Conservation (phyloP, 1,140 invertebrate genomes). For the Apis cerana region DNA sequence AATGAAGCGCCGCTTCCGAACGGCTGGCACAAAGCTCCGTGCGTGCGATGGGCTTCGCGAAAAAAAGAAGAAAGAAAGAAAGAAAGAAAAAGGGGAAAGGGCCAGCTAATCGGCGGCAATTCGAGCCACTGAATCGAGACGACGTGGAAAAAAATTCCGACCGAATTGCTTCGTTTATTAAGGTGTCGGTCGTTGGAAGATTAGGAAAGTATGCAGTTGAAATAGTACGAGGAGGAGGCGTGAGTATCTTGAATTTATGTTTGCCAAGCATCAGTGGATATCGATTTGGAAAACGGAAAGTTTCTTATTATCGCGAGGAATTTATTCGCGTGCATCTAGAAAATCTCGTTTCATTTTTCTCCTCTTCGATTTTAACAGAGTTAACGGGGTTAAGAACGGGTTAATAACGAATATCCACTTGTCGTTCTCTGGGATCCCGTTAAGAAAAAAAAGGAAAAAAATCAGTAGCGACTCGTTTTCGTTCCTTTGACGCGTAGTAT, state of each 20-base stretch:
- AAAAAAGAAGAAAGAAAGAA: not conserved
- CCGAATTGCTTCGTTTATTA: conserved; percentile 13
- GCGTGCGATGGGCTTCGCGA: not conserved
- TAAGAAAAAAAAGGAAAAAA: not conserved
- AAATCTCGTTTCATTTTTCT: no score
- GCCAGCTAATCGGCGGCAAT: conserved; percentile 29
- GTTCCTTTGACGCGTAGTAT: conserved; percentile 22
- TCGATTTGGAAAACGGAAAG: no score
- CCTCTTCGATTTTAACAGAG: no score
- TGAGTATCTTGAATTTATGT: no score
- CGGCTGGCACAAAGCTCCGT: not conserved
- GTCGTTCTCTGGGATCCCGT: not conserved
- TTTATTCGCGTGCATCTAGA: no score
- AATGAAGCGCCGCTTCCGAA: conserved; percentile 8
- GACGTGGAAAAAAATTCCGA: conserved; percentile 1
- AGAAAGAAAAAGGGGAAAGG: not conserved
- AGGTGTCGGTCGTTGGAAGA: no score
- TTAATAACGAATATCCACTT: not conserved
- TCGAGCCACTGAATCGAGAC: conserved; percentile 35
- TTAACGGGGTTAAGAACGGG: not conserved
- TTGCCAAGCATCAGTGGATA: no score
- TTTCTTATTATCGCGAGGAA: no score
- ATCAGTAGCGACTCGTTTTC: conserved; percentile 1
- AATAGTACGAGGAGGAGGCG: no score
- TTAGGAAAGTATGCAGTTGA: no score